Evolutionary conservation across 2,797 vertebrate genomes (phyloP).

Genomic region (Vireo griseus): DNA sequence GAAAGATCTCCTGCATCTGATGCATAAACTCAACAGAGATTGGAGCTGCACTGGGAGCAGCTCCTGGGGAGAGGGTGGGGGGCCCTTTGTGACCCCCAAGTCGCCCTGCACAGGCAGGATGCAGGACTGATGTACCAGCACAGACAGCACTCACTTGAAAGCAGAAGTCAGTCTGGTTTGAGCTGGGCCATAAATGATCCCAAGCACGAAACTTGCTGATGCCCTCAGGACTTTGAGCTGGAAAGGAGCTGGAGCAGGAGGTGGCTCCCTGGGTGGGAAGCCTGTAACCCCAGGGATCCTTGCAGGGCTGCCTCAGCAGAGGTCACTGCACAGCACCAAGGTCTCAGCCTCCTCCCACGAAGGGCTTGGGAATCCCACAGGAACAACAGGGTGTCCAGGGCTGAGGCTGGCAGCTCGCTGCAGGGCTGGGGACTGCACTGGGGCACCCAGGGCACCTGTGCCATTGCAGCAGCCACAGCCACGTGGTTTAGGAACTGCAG

Average conservation of each 20-base stretch:
- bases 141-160: background rate
- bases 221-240: accelerated
- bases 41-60: background rate
- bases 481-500: background rate
- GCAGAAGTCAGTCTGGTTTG: background rate
- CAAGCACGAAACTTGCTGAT: accelerated
- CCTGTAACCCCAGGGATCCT: accelerated
- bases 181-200: accelerated
- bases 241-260: background rate
- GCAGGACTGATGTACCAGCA: background rate
- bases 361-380: background rate
- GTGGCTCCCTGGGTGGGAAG: background rate
- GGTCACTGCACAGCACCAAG: accelerated
- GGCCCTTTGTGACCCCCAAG: accelerated
- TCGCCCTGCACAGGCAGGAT: background rate
- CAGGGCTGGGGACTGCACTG: accelerated
- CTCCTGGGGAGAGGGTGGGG: background rate
- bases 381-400: accelerated
- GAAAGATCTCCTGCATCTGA: accelerated
- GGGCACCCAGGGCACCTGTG: background rate
- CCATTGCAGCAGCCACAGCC: background rate
- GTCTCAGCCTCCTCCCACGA: background rate
- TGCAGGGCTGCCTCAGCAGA: background rate
- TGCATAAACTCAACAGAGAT: background rate
- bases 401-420: accelerated